Evolutionary conservation across 2,113 vertebrate species (phyloP).

Genomic region (Agelaius tricolor): DNA sequence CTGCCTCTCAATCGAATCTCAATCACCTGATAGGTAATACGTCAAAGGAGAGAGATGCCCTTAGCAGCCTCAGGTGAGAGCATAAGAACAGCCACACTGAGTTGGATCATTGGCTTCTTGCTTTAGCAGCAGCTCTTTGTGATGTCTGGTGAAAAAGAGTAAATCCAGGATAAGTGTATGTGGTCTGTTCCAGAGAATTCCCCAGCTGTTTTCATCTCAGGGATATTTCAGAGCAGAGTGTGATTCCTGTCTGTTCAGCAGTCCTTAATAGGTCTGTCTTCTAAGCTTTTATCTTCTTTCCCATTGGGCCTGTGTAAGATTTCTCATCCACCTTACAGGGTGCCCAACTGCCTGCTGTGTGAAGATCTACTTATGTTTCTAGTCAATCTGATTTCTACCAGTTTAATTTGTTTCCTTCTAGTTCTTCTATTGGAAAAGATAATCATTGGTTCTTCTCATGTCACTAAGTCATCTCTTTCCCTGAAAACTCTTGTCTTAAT

Average conservation of each 20-base stretch:
- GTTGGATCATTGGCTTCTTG: not conserved
- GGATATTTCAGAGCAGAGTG: not conserved
- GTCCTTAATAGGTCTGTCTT: not conserved
- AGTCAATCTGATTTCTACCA: not conserved
- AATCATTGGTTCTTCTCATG: not conserved
- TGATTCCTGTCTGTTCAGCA: not conserved
- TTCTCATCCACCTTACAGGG: not conserved
- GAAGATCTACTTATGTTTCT: not conserved
- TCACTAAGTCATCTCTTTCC: not conserved
- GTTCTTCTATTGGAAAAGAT: not conserved
- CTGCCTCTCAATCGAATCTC: not conserved
- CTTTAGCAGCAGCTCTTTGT: not conserved
- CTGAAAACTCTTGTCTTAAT: not conserved
- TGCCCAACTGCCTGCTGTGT: not conserved
- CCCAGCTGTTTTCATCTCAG: not conserved
- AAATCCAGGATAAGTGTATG: not conserved
- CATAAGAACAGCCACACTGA: fast-evolving
- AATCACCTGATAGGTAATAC: not conserved
- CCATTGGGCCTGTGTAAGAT: not conserved
- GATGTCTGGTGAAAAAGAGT: not conserved
- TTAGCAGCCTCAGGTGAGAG: not conserved
- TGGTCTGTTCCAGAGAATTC: not conserved
- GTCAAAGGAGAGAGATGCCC: not conserved
- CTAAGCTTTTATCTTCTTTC: not conserved
- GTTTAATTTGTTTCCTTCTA: not conserved